Base-by-base conservation (phyloP, 2,113 vertebrate species). In the Chloropsis hardwickii region DNA sequence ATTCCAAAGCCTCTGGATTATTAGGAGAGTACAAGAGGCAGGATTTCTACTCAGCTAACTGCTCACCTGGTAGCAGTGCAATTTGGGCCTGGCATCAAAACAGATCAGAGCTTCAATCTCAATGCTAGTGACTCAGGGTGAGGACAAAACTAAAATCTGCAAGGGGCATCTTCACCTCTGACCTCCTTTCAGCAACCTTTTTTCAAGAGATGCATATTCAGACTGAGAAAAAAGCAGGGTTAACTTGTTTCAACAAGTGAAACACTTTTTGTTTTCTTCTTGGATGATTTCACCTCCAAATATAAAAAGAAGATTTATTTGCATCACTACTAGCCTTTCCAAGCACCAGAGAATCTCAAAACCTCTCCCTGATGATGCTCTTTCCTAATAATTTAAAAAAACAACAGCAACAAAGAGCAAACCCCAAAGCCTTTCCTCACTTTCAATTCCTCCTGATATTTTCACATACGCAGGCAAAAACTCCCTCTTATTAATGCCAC, bases 1-100 rank as follows among this genome's bases (percentile, higher is more conserved):
- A n/a, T 92, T 89, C 42, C 60, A 93, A 91, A 69, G 72, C n/a
- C 70, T 78, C 57, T 80, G 81, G 84, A 80, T 58, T 93, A 72
- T 71, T 29, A 79, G 11, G 85, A 54, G 24, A 28, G n/a, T 16
- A 71, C n/a, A 2, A 11, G 66, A 93, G 69, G 45, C 81, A 81
- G 92, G 64, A 88, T 65, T 83, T 90, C 70, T 85, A 69, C 39
- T 53, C 86, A 76, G 73, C 61, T 66, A 69, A 31, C 70, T 35
- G 40, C 62, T 92, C 66, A 74, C 42, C 50, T 83, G 81, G 62
- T 17, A 61, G 48, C 64, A 88, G 20, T 28, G 40, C 50, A 66
- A 24, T 33, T 60, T 24, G 17, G 70, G 76, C 82, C 69, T 86
- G 79, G 78, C 88, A 92, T 20, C 62, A 29, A 47, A 96, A 86